Conservation (phyloP, 2,888 invertebrate species). For the Leptinotarsa juncta region DNA sequence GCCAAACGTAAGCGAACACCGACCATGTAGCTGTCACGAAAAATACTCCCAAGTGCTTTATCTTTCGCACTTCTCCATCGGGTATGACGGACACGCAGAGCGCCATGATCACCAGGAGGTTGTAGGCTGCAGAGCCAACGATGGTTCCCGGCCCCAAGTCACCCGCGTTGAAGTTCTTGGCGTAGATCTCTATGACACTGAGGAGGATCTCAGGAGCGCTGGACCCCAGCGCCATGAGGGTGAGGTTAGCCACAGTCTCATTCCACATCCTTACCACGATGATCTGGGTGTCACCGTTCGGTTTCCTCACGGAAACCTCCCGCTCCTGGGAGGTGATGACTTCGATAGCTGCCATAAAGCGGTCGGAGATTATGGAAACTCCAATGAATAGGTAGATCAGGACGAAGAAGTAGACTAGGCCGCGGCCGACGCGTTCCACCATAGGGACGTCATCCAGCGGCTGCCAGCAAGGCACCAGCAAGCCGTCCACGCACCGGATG, state of each 20-base stretch:
- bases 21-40: constrained; percentile 98
- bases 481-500: constrained; percentile 80
- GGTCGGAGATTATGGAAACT: constrained; percentile 97
- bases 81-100: constrained; percentile 94
- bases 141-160: constrained; percentile 98
- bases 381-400: constrained; percentile 97
- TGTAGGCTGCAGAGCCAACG: constrained; percentile 98
- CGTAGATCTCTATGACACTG: constrained; percentile 97
- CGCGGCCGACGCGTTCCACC: constrained; percentile 85
- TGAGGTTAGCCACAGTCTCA: constrained; percentile 98
- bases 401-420: constrained; percentile 88
- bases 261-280: constrained; percentile 98
- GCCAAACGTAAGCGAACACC: constrained; percentile 98
- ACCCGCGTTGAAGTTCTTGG: constrained; percentile 94
- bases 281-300: constrained; percentile 88
- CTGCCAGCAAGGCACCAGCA: constrained; percentile 89
- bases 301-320: constrained; percentile 90
- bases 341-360: constrained; percentile 99
- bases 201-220: constrained; percentile 98
- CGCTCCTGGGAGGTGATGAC: constrained; percentile 96
- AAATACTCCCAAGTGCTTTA: constrained; percentile 96
- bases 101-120: constrained; percentile 97
- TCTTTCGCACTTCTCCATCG: constrained; percentile 89
- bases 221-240: constrained; percentile 98
- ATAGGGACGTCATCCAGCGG: constrained; percentile 82